Evolutionary conservation across 2,797 vertebrate genomes (phyloP), one percentile per base, ranked within the genome.

Genomic region (Brachyrhaphis roseni): DNA sequence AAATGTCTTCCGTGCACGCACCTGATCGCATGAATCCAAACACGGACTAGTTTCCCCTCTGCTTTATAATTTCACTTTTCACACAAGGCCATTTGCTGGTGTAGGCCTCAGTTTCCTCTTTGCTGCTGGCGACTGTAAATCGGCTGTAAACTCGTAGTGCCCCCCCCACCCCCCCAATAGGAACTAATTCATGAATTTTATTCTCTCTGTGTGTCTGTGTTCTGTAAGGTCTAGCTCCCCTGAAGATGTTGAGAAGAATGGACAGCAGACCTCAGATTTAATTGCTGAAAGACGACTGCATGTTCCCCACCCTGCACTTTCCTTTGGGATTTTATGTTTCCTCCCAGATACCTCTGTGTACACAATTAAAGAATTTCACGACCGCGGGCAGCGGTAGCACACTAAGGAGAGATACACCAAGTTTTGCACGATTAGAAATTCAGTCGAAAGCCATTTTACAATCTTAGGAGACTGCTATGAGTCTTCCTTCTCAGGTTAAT

Each of bases 401-500:
- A 91, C 86, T 87, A 84, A 82, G 70, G 78, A 81, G 78, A 78
- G 76, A 75, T 39, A 11, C 45, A 74, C 62, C 62, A 53, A 39
- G 39, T 79, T 85, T 82, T 84, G 72, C 84, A 85, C 53, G 26
- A 80, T 81, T 77, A 62, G 28, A 78, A 26, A 81, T 84, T 76
- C 66, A 82, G 41, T 68, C 72, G 78, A 51, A 84, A 79, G 78
- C 75, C 78, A 47, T 18, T 26, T 82, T 77, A 76, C 79, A n/a
- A 47, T 45, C 23, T 74, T 70, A 53, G 70, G 68, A 70, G 78
- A 81, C 87, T 92, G 97, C 88, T 92, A 98, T 99, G 98, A 98
- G 97, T 96, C 96, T 97, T 91, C 98, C 97, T 91, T 95, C 97
- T 94, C 97, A 97, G 94, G 96, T 95, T 87, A 97, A 95, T 90